Percentiles rank a stretch among this genome's conserved stretches.
phyloP scores from a whole-genome alignment of 2,797 vertebrate species.

The Acrossocheilus fasciatus region DNA sequence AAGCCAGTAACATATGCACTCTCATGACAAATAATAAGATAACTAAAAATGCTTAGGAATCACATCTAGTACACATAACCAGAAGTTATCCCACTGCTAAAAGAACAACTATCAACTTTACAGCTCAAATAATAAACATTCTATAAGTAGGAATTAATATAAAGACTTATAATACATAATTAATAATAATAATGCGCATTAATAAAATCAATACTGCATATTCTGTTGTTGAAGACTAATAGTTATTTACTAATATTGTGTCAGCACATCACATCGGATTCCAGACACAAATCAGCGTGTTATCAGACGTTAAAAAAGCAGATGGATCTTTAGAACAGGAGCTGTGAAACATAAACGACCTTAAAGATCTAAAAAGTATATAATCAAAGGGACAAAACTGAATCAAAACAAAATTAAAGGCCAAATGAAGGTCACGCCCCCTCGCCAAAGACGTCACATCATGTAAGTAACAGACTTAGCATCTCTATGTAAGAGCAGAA shows the following conservation, averaged over 20 bases:
- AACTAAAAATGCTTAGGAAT: not conserved
- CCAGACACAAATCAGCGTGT: not conserved
- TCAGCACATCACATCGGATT: not conserved
- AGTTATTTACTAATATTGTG: not conserved
- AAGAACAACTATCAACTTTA: not conserved
- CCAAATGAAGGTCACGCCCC: conserved; percentile 25
- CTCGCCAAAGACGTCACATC: not conserved
- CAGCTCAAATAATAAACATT: not conserved
- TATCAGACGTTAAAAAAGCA: not conserved
- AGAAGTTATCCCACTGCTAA: not conserved
- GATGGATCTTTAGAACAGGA: not conserved
- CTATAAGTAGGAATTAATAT: not conserved
- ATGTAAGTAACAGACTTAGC: not conserved
- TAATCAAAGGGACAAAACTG: not conserved
- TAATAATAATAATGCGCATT: not conserved
- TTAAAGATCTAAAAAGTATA: not conserved
- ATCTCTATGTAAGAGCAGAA: not conserved
- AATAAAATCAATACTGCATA: not conserved
- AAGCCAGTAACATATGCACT: not conserved
- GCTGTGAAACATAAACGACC: not conserved
- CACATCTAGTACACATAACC: not conserved
- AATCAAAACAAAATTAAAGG: not conserved
- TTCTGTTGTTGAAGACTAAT: not conserved
- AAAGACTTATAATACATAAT: not conserved
- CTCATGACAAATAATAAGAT: not conserved